Evolutionary conservation across 2,113 vertebrate species (phyloP), one percentile per base, ranked within the genome.

Genomic region (Illadopsis cleaveri): DNA sequence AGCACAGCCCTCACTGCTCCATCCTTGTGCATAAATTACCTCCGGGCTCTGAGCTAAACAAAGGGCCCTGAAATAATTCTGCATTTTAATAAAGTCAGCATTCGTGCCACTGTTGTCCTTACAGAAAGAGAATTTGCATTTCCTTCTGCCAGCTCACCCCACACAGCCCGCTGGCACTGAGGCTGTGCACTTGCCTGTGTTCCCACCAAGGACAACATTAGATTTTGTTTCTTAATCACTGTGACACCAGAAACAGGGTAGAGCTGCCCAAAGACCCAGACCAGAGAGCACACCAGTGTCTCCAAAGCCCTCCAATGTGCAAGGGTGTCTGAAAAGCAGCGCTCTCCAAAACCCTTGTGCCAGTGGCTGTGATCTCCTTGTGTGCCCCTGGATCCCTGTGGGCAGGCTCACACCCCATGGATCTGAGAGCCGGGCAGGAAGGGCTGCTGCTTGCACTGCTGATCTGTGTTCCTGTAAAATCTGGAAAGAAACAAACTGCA

Each of bases 21-120:
- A 79, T 91, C 66, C 12, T 57, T 82, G 57, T 15, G 83, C 91
- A 97, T 96, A 96, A 97, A 97, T 97, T 97, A 96, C 92, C 95
- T 98, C 77, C 44, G 27, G 94, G 94, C 96, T 87, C 75, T 19
- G 57, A 91, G 85, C 93, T 94, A 94, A 97, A 97, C 94, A 95
- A 97, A 97, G 85, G 79, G 84, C 82, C 71, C 77, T 76, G 88
- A 94, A 96, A 93, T 91, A 86, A 95, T 91, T 94, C 62, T 96
- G 91, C 88, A 90, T 97, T 96, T 97, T 95, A 93, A 90, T 94
- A 95, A 86, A 84, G 82, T 90, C 84, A 64, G 54, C 8, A 22
- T 91, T 86, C 4, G 6, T 65, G 85, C 89, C 58, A 76, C 76
- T 42, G 10, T 50, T 18, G 6, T 96, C 93, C 89, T 94, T 48